A percentile compares a stretch with the other conserved stretches of the same genome.
Evolutionary conservation across 2,888 invertebrate genomes (phyloP).

Genomic region (Eupithecia abbreviata): DNA sequence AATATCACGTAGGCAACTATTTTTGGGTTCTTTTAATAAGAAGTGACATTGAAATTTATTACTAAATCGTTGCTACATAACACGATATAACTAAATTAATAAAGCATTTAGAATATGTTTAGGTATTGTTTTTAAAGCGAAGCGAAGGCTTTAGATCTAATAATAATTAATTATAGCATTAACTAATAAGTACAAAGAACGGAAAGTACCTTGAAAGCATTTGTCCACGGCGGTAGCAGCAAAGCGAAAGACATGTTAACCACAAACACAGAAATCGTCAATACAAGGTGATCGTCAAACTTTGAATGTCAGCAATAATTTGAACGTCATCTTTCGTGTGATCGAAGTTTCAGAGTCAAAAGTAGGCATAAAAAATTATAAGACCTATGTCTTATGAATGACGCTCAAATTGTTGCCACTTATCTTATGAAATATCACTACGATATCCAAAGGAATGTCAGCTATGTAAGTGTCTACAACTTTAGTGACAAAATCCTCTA

Average conservation of each 20-base stretch:
- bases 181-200: constrained; percentile 58
- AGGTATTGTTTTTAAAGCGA: constrained; percentile 32
- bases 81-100: not conserved
- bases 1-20: no score
- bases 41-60: no score
- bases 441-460: constrained; percentile 11
- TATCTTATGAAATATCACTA: not conserved
- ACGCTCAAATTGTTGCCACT: not conserved
- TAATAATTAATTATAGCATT: constrained; percentile 49
- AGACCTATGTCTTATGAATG: not conserved
- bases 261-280: constrained; percentile 73
- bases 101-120: not conserved
- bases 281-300: constrained; percentile 10
- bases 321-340: not conserved
- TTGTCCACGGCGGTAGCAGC: constrained; percentile 78
- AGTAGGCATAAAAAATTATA: not conserved
- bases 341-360: not conserved
- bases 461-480: constrained; percentile 8
- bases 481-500: constrained; percentile 7
- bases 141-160: constrained; percentile 62
- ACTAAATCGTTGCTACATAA: no score
- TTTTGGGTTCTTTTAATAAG: no score
- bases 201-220: constrained; percentile 79
- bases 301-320: constrained; percentile 1
- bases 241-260: constrained; percentile 80